Percentiles rank a stretch among this genome's conserved stretches.
phyloP scores from a whole-genome alignment of 1,140 invertebrate species.

The Orius laevigatus region DNA sequence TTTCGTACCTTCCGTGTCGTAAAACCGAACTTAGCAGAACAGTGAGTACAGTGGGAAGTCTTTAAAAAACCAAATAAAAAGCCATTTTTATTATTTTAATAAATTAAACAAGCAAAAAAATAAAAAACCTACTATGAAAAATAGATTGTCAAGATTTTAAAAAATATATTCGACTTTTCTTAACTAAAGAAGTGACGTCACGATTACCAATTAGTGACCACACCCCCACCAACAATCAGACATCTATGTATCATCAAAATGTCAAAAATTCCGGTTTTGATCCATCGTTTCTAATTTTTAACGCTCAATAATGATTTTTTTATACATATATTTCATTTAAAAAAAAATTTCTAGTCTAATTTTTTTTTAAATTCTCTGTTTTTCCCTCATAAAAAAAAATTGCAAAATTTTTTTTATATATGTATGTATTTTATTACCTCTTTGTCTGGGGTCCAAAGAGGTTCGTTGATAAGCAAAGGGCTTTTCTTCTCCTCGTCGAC shows the following conservation, averaged over 20 bases:
- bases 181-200: not conserved
- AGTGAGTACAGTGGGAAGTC: constrained; percentile 27
- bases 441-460: constrained; percentile 26
- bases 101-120: too few species aligned
- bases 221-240: not conserved
- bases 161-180: not conserved
- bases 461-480: constrained; percentile 26
- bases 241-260: not conserved
- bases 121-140: constrained; percentile 12
- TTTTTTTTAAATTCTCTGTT: too few species aligned
- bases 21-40: constrained; percentile 31
- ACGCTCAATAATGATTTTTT: too few species aligned
- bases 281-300: too few species aligned
- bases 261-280: constrained; percentile 1
- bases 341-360: too few species aligned
- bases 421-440: constrained; percentile 23
- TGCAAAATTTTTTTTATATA: not conserved
- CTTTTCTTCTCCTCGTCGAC: constrained; percentile 23
- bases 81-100: too few species aligned
- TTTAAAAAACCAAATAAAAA: too few species aligned
- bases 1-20: constrained; percentile 30
- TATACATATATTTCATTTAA: too few species aligned
- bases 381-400: not conserved
- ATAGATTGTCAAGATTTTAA: not conserved
- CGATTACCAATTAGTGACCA: not conserved